Evolutionary conservation across 2,888 invertebrate species (phyloP).

Genomic region (Lithosia quadra): DNA sequence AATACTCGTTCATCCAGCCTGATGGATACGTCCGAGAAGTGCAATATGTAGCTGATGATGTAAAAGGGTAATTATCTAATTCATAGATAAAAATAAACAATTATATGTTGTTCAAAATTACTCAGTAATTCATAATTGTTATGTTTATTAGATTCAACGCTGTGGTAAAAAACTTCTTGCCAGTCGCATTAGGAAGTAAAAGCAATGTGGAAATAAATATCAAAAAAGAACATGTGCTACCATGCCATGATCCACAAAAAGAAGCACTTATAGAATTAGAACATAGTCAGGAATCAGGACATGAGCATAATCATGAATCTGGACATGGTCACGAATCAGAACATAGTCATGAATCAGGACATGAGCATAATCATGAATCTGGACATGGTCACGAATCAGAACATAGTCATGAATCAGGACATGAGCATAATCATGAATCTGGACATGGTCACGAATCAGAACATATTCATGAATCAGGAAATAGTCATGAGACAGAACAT

Average conservation of each 20-base stretch:
- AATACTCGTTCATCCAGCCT: slow-evolving; percentile 85
- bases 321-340: slow-evolving; percentile 21
- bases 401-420: slow-evolving; percentile 6
- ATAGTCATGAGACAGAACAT: too few species aligned
- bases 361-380: neutral
- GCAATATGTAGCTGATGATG: slow-evolving; percentile 84
- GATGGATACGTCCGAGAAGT: slow-evolving; percentile 85
- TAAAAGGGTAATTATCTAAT: slow-evolving; percentile 72
- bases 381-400: slow-evolving; percentile 21
- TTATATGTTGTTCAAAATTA: neutral
- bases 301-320: neutral
- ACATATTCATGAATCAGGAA: slow-evolving; percentile 4
- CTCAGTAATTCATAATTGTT: slow-evolving; percentile 22
- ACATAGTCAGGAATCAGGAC: slow-evolving; percentile 5
- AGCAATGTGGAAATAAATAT: slow-evolving; percentile 32
- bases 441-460: slow-evolving; percentile 21
- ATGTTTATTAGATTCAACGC: slow-evolving; percentile 72
- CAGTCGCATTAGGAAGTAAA: slow-evolving; percentile 46
- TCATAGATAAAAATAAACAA: neutral
- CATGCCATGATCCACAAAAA: slow-evolving; percentile 64
- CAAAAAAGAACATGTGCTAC: slow-evolving; percentile 40
- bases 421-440: neutral
- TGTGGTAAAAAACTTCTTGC: slow-evolving; percentile 73
- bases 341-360: slow-evolving; percentile 6
- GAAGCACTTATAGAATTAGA: slow-evolving; percentile 60